Evolutionary conservation across 2,888 invertebrate species (phyloP).

Genomic region (Drosophila histrio): DNA sequence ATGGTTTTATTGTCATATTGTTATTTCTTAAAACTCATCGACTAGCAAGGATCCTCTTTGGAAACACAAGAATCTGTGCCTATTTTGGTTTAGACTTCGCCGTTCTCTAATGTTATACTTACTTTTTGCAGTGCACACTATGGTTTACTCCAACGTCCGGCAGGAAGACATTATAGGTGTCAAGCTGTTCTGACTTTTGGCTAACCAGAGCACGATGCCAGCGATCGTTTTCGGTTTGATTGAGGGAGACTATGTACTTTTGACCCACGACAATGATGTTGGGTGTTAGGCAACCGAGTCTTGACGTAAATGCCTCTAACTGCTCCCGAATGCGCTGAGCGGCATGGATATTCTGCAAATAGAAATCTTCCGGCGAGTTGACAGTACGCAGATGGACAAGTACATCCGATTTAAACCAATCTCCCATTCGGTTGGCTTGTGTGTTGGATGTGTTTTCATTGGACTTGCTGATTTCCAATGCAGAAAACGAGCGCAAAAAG

Average conservation of each 20-base stretch:
- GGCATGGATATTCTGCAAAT: slow-evolving; percentile 80
- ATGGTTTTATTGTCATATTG: not conserved
- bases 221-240: slow-evolving; percentile 84
- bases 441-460: not conserved
- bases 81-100: no score
- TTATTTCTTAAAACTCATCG: not conserved
- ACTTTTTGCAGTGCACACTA: slow-evolving; percentile 73
- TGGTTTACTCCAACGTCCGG: slow-evolving; percentile 88
- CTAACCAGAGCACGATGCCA: slow-evolving; percentile 87
- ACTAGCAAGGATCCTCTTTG: no score
- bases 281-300: slow-evolving; percentile 26
- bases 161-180: slow-evolving; percentile 86
- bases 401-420: slow-evolving; percentile 47
- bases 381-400: slow-evolving; percentile 85
- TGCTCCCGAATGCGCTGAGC: slow-evolving; percentile 39
- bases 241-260: slow-evolving; percentile 87
- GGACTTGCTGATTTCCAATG: slow-evolving; percentile 23
- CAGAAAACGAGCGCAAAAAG: slow-evolving; percentile 19
- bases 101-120: no score
- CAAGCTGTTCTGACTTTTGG: slow-evolving; percentile 70
- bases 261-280: slow-evolving; percentile 84
- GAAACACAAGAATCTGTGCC: no score
- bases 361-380: slow-evolving; percentile 87
- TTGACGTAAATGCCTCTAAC: slow-evolving; percentile 54
- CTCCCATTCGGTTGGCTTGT: not conserved